phyloP scores from a whole-genome alignment of 2,797 vertebrate genomes.

The Clamator glandarius region DNA sequence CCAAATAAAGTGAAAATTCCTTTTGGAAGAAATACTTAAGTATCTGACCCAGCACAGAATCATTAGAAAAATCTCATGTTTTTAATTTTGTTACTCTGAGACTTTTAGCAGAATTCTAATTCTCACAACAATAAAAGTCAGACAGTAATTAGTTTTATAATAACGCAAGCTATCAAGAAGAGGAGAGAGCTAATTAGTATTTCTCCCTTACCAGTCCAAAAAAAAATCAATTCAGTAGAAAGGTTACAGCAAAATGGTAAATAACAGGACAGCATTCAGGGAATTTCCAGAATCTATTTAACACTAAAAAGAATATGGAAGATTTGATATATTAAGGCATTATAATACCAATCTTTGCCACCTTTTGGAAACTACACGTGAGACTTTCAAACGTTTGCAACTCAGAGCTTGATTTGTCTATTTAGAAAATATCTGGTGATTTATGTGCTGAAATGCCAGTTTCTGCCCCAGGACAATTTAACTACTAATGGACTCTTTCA shows the following conservation, averaged over 20 bases:
- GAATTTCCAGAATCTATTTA: neutral
- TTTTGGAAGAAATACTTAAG: neutral
- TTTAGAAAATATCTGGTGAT: neutral
- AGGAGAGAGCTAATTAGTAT: constrained; percentile 19
- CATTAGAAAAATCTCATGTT: constrained; percentile 5
- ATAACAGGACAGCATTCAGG: neutral
- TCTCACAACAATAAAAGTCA: constrained; percentile 51
- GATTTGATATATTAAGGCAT: neutral
- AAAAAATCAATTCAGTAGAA: neutral
- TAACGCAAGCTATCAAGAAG: constrained; percentile 36
- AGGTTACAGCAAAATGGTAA: constrained; percentile 6
- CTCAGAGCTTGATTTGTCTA: neutral
- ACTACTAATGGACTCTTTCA: neutral
- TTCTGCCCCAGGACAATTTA: neutral
- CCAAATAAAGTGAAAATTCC: neutral
- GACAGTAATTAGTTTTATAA: constrained; percentile 59
- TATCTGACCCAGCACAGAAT: neutral
- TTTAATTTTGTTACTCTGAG: constrained; percentile 30
- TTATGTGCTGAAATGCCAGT: neutral
- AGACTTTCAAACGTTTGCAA: neutral
- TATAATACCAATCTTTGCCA: neutral
- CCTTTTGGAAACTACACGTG: neutral
- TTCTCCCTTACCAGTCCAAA: constrained; percentile 7
- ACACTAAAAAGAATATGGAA: neutral
- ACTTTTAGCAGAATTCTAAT: constrained; percentile 15